A percentile compares a stretch with the other conserved stretches of the same genome.
Conservation (phyloP, 2,797 vertebrate species). For the Sebastolobus alascanus region DNA sequence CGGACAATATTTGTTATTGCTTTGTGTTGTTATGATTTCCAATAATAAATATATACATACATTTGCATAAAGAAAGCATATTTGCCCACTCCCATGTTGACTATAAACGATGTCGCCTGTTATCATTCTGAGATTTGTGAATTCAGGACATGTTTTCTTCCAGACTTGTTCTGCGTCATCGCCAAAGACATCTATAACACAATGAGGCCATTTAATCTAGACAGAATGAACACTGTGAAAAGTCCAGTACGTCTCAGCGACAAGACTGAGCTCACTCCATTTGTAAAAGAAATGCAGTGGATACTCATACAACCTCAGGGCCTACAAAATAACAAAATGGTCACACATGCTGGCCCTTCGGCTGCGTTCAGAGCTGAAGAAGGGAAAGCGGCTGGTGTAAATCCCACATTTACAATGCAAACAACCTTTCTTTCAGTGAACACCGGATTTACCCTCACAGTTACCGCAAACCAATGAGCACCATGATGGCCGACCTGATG, state of each 20-base stretch:
- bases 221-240: conserved; percentile 61
- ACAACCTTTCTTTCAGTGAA: conserved; percentile 53
- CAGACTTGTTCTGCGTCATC: conserved; percentile 52
- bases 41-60: too few relatives aligned
- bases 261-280: conserved; percentile 51
- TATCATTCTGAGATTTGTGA: conserved; percentile 27
- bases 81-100: neutral
- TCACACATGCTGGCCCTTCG: conserved; percentile 14
- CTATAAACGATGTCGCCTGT: neutral
- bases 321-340: conserved; percentile 40
- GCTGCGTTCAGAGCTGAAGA: conserved; percentile 2
- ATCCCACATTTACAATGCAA: conserved; percentile 69
- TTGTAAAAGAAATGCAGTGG: conserved; percentile 34
- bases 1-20: too few relatives aligned
- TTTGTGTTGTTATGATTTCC: too few relatives aligned
- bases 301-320: conserved; percentile 17
- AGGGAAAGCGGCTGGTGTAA: conserved; percentile 33
- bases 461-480: conserved; percentile 59
- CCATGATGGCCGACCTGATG: conserved; percentile 68
- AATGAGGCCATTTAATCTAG: conserved; percentile 68
- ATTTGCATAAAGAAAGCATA: too few relatives aligned
- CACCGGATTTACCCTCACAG: conserved; percentile 58
- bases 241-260: conserved; percentile 22
- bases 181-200: conserved; percentile 52
- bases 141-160: conserved; percentile 65